Conservation (phyloP, 2,888 invertebrate species). For the Drosophila neotestacea region DNA sequence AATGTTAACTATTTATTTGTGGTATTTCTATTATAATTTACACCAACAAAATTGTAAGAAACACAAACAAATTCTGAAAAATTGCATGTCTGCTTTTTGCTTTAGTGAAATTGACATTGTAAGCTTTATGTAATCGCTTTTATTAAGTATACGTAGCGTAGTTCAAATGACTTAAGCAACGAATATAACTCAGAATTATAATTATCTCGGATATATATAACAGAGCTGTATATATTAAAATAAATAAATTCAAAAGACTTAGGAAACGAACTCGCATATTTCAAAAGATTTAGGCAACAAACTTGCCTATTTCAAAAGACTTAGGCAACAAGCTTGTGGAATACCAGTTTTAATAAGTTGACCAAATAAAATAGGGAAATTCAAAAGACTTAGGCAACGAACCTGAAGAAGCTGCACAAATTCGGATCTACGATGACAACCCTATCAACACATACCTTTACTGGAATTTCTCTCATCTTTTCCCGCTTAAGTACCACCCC, state of each 20-base stretch:
- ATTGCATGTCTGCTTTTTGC: conserved; percentile 65
- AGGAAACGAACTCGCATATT: not conserved
- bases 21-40: conserved; percentile 37
- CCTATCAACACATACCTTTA: not conserved
- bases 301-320: conserved; percentile 18
- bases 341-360: not conserved
- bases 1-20: conserved; percentile 36
- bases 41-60: conserved; percentile 27
- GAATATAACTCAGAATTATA: not conserved
- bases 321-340: conserved; percentile 23
- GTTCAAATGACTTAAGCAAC: not conserved
- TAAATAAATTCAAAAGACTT: no score
- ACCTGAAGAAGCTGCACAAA: not conserved
- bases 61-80: conserved; percentile 31
- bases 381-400: conserved; percentile 13
- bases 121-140: conserved; percentile 33
- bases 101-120: conserved; percentile 52
- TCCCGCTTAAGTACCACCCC: conserved; percentile 84
- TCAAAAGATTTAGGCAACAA: not conserved
- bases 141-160: conserved; percentile 1
- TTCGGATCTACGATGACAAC: not conserved
- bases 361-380: not conserved
- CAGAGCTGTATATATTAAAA: no score
- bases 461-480: not conserved
- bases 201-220: not conserved